Conservation (phyloP, 2,797 vertebrate genomes). For the Arnoldichthys spilopterus region DNA sequence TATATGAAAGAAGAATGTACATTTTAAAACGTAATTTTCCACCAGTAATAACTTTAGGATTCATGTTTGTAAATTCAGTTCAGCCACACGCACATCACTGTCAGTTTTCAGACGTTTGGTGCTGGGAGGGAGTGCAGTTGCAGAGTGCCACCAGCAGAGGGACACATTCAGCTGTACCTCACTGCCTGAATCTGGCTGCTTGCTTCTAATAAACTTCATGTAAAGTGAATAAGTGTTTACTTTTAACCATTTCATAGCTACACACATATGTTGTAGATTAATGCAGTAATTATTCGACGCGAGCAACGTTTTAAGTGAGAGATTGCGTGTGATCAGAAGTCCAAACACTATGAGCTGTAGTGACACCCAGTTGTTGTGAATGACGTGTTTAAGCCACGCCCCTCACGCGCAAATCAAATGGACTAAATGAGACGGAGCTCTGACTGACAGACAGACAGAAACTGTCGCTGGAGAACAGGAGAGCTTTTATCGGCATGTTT, state of each 20-base stretch:
- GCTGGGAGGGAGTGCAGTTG: neutral
- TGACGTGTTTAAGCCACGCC: neutral
- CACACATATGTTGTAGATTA: neutral
- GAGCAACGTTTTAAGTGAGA: neutral
- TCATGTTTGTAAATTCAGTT: no score
- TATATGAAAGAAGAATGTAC: no score
- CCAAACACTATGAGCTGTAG: no score
- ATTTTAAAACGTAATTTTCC: no score
- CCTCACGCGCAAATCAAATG: neutral
- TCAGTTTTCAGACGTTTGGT: no score
- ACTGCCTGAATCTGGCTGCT: no score
- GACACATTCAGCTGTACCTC: neutral
- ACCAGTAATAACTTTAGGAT: no score
- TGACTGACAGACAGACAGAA: neutral
- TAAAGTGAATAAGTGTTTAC: no score
- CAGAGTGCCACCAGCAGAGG: conserved; percentile 1
- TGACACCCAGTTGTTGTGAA: no score
- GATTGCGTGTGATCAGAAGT: neutral
- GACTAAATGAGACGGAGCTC: conserved; percentile 1
- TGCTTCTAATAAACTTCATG: neutral
- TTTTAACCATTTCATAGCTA: no score
- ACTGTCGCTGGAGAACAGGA: neutral
- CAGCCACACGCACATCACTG: no score
- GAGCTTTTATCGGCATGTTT: neutral
- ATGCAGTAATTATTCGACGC: neutral